Percentiles rank a stretch among this genome's conserved stretches.
These are phyloP conservation scores for Eupithecia subfuscata DNA, from an alignment of 2,888 invertebrate species.

Conservation along the genomic window DNA sequence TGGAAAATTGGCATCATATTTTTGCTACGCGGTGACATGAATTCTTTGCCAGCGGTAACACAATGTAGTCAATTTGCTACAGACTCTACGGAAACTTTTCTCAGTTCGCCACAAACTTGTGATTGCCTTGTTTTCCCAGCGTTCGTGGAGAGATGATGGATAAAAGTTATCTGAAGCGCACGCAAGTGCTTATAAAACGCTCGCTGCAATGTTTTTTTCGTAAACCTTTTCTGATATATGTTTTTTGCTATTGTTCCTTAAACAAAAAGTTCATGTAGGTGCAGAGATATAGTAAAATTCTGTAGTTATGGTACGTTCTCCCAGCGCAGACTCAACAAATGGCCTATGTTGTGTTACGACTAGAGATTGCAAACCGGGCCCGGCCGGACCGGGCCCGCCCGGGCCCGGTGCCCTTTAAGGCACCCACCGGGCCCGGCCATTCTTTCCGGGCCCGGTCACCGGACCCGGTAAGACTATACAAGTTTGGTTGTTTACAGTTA, in stretches of 20 bases:
- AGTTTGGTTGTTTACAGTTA: too few relatives aligned
- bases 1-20: constrained; percentile 51
- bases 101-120: constrained; percentile 67
- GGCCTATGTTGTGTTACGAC: too few relatives aligned
- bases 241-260: not conserved
- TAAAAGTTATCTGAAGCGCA: constrained; percentile 60
- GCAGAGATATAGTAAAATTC: too few relatives aligned
- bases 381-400: too few relatives aligned
- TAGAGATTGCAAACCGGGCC: too few relatives aligned
- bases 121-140: constrained; percentile 76
- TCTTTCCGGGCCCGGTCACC: too few relatives aligned
- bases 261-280: not conserved
- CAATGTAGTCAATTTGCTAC: constrained; percentile 74
- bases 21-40: constrained; percentile 49
- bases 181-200: constrained; percentile 29
- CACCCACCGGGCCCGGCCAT: too few relatives aligned
- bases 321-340: too few relatives aligned
- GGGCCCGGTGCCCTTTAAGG: too few relatives aligned
- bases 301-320: too few relatives aligned
- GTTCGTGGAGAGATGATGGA: constrained; percentile 65
- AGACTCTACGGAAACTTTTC: constrained; percentile 64
- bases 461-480: too few relatives aligned
- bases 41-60: constrained; percentile 54
- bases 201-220: not conserved
- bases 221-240: not conserved